Evolutionary conservation across 2,888 invertebrate species (phyloP).

Genomic region (Elmis aenea): DNA sequence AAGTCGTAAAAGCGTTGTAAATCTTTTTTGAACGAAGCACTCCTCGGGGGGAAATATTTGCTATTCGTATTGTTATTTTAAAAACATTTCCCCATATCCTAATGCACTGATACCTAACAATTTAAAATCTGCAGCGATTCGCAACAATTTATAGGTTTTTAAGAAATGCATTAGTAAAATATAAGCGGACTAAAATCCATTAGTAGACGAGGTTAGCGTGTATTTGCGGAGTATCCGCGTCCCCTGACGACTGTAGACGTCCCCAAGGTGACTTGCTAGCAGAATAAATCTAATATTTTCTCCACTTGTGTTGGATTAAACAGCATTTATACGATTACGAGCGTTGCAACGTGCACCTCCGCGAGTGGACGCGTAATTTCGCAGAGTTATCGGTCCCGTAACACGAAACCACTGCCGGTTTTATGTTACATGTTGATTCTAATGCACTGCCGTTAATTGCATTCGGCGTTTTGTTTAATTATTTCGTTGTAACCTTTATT

Average conservation of each 20-base stretch:
- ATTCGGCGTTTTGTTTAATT: too few species aligned
- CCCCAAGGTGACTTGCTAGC: constrained; percentile 28
- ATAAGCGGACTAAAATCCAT: constrained; percentile 38
- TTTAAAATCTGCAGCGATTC: constrained; percentile 28
- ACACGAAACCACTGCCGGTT: too few species aligned
- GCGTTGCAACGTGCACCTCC: constrained; percentile 1
- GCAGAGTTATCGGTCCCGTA: constrained; percentile 5
- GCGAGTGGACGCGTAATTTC: constrained; percentile 5
- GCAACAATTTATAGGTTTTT: constrained; percentile 36
- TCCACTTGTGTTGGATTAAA: constrained; percentile 26
- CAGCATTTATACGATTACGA: constrained; percentile 23
- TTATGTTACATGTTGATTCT: too few species aligned
- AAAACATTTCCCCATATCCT: constrained; percentile 26
- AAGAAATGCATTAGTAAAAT: constrained; percentile 39
- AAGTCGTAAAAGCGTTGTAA: too few species aligned
- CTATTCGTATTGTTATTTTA: too few species aligned
- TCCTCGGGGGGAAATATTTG: too few species aligned
- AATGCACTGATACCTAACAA: constrained; percentile 27
- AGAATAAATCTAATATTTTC: constrained; percentile 32
- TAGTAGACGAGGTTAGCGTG: constrained; percentile 31
- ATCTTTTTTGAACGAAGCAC: too few species aligned
- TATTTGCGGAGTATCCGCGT: constrained; percentile 22
- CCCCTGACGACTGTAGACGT: constrained; percentile 18
- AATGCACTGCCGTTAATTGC: too few species aligned
- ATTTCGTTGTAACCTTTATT: too few species aligned